Evolutionary conservation across 1,140 invertebrate genomes (phyloP).

Genomic region (Drosophila pruinosa): DNA sequence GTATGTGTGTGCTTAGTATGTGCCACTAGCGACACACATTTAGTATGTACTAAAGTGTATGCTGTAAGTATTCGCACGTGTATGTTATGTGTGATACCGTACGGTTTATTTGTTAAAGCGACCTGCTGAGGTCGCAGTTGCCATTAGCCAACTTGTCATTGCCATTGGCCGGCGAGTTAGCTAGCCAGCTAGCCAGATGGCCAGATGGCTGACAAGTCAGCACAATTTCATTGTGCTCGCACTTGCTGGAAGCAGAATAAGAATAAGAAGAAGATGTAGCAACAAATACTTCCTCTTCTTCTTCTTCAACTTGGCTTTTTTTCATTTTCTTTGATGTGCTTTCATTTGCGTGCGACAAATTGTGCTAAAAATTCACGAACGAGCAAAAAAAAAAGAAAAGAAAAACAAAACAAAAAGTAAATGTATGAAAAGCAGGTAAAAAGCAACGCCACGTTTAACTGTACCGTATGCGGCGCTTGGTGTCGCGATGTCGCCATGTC

Average conservation of each 20-base stretch:
- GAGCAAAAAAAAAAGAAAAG: constrained; percentile 1
- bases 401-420: too few relatives aligned
- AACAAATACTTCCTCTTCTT: background rate
- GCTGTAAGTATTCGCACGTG: too few relatives aligned
- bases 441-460: constrained; percentile 38
- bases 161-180: constrained; percentile 8
- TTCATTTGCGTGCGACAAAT: constrained; percentile 58
- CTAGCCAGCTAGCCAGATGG: constrained; percentile 9
- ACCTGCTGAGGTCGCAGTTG: constrained; percentile 23
- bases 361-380: constrained; percentile 52
- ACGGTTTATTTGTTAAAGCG: background rate
- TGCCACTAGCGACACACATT: background rate
- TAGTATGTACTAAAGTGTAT: background rate
- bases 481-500: background rate
- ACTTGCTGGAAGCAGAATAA: background rate
- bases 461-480: background rate
- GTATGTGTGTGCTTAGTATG: background rate
- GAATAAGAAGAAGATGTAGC: background rate
- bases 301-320: background rate
- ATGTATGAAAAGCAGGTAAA: constrained; percentile 14
- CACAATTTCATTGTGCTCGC: constrained; percentile 6
- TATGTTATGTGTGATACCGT: background rate
- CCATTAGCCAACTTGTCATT: background rate
- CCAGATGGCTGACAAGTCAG: too few relatives aligned
- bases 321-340: constrained; percentile 17